A percentile compares a stretch with the other conserved stretches of the same genome.
Conservation (phyloP, 1,140 invertebrate genomes). For the Caerostris darwini region DNA sequence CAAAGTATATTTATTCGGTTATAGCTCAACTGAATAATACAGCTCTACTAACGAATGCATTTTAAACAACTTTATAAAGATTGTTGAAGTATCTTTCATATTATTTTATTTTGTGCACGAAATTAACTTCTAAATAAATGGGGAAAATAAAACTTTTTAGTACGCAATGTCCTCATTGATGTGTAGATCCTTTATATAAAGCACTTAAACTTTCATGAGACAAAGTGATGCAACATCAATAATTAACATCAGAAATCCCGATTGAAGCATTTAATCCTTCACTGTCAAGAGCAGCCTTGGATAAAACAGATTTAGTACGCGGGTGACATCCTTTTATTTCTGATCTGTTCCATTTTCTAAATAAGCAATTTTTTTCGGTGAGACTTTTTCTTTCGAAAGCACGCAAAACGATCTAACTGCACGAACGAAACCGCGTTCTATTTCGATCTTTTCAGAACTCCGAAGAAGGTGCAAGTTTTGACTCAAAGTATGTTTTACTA, state of each 20-base stretch:
- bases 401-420: neutral
- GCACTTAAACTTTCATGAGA: too few relatives aligned
- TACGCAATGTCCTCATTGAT: too few relatives aligned
- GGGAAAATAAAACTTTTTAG: too few relatives aligned
- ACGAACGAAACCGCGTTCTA: constrained; percentile 6
- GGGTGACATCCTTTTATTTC: neutral
- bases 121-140: too few relatives aligned
- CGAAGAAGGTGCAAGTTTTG: neutral
- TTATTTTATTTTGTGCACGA: too few relatives aligned
- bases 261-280: neutral
- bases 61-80: too few relatives aligned
- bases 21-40: too few relatives aligned
- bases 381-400: neutral
- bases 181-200: too few relatives aligned
- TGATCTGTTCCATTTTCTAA: neutral
- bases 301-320: neutral
- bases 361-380: neutral
- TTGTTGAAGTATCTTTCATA: too few relatives aligned
- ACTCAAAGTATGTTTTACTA: neutral
- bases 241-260: neutral
- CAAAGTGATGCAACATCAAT: too few relatives aligned
- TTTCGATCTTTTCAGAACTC: neutral
- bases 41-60: too few relatives aligned
- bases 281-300: constrained; percentile 16
- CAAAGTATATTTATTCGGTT: too few relatives aligned